Evolutionary conservation across 1,140 invertebrate species (phyloP).

Genomic region (Polypedilum vanderplanki): DNA sequence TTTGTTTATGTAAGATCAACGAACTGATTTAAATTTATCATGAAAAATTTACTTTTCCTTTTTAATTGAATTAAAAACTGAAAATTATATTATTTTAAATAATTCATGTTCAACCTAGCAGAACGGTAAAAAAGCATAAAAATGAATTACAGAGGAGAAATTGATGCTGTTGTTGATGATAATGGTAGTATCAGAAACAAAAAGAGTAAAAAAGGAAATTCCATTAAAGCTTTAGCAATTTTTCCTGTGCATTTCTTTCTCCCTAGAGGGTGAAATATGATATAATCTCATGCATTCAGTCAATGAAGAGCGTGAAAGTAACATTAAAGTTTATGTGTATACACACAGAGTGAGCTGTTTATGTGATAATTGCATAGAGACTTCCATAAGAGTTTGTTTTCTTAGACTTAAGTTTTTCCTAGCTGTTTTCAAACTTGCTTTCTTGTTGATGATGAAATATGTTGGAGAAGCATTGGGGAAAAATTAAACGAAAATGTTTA

Average conservation of each 20-base stretch:
- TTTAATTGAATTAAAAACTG: conserved; percentile 24
- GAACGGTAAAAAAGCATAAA: too few relatives aligned
- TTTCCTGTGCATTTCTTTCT: not conserved
- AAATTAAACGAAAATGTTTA: conserved; percentile 28
- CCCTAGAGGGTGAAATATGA: not conserved
- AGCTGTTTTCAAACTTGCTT: too few relatives aligned
- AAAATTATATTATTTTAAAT: not conserved
- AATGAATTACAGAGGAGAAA: not conserved
- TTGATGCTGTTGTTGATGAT: not conserved
- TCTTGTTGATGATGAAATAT: not conserved
- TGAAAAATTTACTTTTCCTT: not conserved
- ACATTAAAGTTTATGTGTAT: not conserved
- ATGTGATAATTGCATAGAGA: conserved; percentile 25
- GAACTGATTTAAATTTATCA: not conserved
- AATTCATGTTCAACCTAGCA: conserved; percentile 1
- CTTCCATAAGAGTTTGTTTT: not conserved
- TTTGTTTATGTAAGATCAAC: not conserved
- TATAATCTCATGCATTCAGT: not conserved
- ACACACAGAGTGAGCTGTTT: conserved; percentile 10
- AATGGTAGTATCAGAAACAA: not conserved
- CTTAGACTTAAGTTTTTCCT: not conserved
- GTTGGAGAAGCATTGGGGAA: not conserved
- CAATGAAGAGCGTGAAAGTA: not conserved
- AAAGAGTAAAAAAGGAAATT: not conserved
- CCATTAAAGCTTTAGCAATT: not conserved